These are phyloP conservation scores for Hedychridium roseum DNA, from an alignment of 2,888 invertebrate genomes.

Conservation along the genomic window DNA sequence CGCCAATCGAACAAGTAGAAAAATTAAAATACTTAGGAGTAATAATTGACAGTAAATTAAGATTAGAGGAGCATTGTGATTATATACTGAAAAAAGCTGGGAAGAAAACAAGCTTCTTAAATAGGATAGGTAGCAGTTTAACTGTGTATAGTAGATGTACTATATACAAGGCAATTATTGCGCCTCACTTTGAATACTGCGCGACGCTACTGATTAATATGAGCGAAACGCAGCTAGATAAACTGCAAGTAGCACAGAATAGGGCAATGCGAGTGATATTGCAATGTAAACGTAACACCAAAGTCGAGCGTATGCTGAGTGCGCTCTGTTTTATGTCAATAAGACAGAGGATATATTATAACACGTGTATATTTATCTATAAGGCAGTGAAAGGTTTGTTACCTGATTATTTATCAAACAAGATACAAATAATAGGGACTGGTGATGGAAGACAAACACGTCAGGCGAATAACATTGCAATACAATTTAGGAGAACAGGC, in stretches of 20 bases:
- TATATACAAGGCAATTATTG: constrained; percentile 20
- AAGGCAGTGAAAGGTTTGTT: too few relatives aligned
- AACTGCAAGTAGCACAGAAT: constrained; percentile 19
- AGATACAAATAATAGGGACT: too few relatives aligned
- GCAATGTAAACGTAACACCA: constrained; percentile 9
- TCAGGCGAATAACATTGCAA: too few relatives aligned
- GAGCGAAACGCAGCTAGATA: constrained; percentile 13
- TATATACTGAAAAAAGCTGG: constrained; percentile 15
- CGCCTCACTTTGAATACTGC: constrained; percentile 26
- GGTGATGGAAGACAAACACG: too few relatives aligned
- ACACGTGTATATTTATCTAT: too few relatives aligned
- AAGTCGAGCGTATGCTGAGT: too few relatives aligned
- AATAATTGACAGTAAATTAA: constrained; percentile 15
- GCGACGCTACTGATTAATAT: constrained; percentile 16
- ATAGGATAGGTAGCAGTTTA: constrained; percentile 14
- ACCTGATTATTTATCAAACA: too few relatives aligned
- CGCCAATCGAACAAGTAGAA: constrained; percentile 14
- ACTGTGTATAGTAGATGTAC: constrained; percentile 10
- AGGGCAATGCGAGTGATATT: constrained; percentile 15
- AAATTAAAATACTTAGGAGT: constrained; percentile 17
- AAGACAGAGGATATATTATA: too few relatives aligned
- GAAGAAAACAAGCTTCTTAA: constrained; percentile 20
- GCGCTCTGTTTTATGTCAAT: too few relatives aligned
- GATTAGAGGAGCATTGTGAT: constrained; percentile 12
- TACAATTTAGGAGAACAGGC: too few relatives aligned